phyloP scores from a whole-genome alignment of 1,140 invertebrate genomes.

The Neodiprion pinetum region DNA sequence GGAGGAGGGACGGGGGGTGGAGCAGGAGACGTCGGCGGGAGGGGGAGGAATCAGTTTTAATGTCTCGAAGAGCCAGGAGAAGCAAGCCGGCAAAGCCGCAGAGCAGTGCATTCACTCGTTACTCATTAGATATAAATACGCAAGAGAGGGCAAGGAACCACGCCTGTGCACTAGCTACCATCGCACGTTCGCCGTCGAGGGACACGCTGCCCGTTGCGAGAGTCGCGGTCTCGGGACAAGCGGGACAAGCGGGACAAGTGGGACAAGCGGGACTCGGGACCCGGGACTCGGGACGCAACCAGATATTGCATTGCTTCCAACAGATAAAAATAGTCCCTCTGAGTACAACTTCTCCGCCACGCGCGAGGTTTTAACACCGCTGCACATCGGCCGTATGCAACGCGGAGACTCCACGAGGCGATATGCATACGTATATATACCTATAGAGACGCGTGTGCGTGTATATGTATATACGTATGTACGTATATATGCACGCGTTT shows the following conservation, averaged over 20 bases:
- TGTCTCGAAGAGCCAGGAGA: constrained; percentile 4
- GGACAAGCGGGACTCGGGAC: constrained; percentile 1
- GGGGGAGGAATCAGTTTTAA: constrained; percentile 5
- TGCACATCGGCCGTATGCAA: background rate
- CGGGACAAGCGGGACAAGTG: background rate
- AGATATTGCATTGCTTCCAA: constrained; percentile 3
- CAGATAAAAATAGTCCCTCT: constrained; percentile 4
- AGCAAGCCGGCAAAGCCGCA: background rate
- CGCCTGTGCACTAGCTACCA: background rate
- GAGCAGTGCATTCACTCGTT: constrained; percentile 6
- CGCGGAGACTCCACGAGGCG: background rate
- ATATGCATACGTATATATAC: no score
- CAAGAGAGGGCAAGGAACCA: constrained; percentile 6
- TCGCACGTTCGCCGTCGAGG: background rate
- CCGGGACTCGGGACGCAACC: constrained; percentile 6
- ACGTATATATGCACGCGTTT: no score
- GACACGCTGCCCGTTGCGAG: background rate
- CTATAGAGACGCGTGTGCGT: no score
- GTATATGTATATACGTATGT: no score
- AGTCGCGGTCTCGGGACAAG: background rate
- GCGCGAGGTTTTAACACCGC: background rate
- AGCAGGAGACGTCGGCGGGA: background rate
- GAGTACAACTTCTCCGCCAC: background rate
- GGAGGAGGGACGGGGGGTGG: no score
- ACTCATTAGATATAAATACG: constrained; percentile 7